phyloP scores from a whole-genome alignment of 23 tunicate genomes.

The Halocynthia aurantium region DNA sequence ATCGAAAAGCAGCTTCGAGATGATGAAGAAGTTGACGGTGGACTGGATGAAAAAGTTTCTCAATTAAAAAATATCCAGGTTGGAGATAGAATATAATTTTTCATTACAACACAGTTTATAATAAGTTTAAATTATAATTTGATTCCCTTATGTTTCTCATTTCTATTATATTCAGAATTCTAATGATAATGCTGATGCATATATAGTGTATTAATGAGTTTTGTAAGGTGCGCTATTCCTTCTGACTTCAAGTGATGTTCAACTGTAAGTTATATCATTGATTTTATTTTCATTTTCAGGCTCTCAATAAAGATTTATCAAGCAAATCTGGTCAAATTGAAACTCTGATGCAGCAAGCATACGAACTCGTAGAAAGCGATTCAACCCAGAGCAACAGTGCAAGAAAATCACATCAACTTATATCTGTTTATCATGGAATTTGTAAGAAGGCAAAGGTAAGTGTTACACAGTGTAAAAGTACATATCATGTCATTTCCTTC shows the following conservation, averaged over 20 bases:
- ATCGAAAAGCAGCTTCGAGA: constrained; percentile 27
- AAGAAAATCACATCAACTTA: constrained; percentile 70
- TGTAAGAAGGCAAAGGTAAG: constrained; percentile 78
- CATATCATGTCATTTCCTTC: no score
- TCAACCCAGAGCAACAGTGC: constrained; percentile 47
- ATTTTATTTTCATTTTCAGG: constrained; percentile 13
- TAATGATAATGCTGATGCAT: no score
- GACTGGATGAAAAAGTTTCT: constrained; percentile 1
- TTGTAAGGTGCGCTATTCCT: no score
- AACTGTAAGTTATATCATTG: neutral
- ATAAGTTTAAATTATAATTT: no score
- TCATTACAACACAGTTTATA: no score
- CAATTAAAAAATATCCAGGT: constrained; percentile 8
- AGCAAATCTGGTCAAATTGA: constrained; percentile 62
- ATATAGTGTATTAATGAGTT: no score
- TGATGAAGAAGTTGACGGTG: constrained; percentile 25
- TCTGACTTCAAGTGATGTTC: no score
- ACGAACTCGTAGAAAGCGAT: constrained; percentile 71
- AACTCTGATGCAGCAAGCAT: constrained; percentile 52
- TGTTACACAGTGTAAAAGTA: neutral
- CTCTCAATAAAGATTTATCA: constrained; percentile 30
- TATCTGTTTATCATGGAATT: constrained; percentile 56
- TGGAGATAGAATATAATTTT: no score
- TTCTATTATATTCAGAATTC: no score
- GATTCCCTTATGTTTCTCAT: no score